Conservation (phyloP, 1,140 invertebrate genomes). For the Drosophila lacertosa region DNA sequence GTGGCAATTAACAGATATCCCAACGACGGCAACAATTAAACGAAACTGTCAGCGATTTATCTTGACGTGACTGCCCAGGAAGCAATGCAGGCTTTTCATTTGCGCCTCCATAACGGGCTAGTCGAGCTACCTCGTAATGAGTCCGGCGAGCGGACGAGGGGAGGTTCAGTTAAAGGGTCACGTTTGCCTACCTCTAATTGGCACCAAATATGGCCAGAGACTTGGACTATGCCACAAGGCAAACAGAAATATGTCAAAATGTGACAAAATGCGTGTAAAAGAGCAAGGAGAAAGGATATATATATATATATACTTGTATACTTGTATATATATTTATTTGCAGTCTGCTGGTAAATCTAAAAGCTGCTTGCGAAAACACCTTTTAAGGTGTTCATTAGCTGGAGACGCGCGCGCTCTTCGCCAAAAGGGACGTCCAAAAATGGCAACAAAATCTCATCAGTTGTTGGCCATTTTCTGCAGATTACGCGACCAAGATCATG, state of each 20-base stretch:
- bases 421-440: constrained; percentile 72
- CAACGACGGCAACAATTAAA: constrained; percentile 58
- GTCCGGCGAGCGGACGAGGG: constrained; percentile 1
- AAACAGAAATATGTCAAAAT: constrained; percentile 77
- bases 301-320: too few species aligned
- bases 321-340: too few species aligned
- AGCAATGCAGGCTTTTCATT: constrained; percentile 48
- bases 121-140: constrained; percentile 42
- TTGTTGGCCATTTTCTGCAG: constrained; percentile 51
- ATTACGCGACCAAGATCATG: constrained; percentile 48
- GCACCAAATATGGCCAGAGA: constrained; percentile 67
- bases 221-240: constrained; percentile 54
- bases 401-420: constrained; percentile 4
- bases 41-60: constrained; percentile 81
- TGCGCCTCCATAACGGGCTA: constrained; percentile 74
- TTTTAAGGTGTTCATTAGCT: constrained; percentile 81
- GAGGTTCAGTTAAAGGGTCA: constrained; percentile 65
- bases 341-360: constrained; percentile 46
- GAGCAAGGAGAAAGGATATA: constrained; percentile 35
- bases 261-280: constrained; percentile 80
- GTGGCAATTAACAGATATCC: constrained; percentile 68
- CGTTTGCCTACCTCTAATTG: constrained; percentile 64
- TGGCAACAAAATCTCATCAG: constrained; percentile 76
- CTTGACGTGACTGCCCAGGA: constrained; percentile 75
- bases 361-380: constrained; percentile 49